These are phyloP conservation scores for Botrylloides violaceus DNA, from an alignment of 23 tunicate species.

Conservation along the genomic window DNA sequence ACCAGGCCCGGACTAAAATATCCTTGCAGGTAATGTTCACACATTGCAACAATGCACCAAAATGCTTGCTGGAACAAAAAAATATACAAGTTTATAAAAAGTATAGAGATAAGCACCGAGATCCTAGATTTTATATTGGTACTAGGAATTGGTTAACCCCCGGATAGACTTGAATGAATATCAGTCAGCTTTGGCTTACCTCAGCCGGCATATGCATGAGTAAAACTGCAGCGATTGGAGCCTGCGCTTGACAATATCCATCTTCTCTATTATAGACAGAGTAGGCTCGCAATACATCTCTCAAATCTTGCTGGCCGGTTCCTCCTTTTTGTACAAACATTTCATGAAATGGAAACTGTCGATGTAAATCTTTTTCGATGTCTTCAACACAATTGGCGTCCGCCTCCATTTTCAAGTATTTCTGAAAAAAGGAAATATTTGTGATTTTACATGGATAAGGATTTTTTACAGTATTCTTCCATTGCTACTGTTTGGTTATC, in stretches of 20 bases:
- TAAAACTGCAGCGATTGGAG: slow-evolving; percentile 88
- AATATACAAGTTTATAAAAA: too few species aligned
- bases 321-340: slow-evolving; percentile 89
- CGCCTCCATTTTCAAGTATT: slow-evolving; percentile 26
- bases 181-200: too few species aligned
- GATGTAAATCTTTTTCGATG: slow-evolving; percentile 81
- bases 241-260: slow-evolving; percentile 99
- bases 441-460: not conserved
- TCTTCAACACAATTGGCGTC: slow-evolving; percentile 35
- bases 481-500: not conserved
- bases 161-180: too few species aligned
- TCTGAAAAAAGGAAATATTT: slow-evolving; percentile 14
- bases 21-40: slow-evolving; percentile 86
- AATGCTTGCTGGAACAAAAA: slow-evolving; percentile 84
- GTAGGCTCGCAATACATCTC: slow-evolving; percentile 81
- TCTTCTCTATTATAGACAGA: slow-evolving; percentile 59
- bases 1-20: slow-evolving; percentile 94
- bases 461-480: not conserved
- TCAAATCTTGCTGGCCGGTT: slow-evolving; percentile 80
- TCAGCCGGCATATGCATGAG: slow-evolving; percentile 99
- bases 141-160: too few species aligned
- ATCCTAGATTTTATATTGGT: too few species aligned
- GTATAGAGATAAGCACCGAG: too few species aligned
- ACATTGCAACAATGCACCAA: slow-evolving; percentile 93
- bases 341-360: slow-evolving; percentile 98